Conservation (phyloP, 2,113 vertebrate genomes). For the Platanista minor region DNA sequence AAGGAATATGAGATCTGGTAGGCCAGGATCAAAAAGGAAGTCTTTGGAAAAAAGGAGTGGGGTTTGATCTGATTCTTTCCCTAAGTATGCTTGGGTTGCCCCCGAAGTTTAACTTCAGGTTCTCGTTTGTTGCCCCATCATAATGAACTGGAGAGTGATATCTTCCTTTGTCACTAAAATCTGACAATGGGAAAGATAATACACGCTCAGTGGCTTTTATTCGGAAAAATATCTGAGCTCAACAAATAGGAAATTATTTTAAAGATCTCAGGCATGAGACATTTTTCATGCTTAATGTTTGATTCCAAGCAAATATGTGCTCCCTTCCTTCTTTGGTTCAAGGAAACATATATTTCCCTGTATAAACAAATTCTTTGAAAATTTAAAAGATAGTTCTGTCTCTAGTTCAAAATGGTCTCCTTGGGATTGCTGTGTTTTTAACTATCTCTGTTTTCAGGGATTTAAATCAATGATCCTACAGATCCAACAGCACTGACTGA, state of each 20-base stretch:
- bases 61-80: not conserved
- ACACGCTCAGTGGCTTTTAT: not conserved
- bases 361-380: slow-evolving; percentile 48
- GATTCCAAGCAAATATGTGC: not conserved
- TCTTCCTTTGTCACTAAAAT: not conserved
- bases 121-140: not conserved
- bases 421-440: slow-evolving; percentile 38
- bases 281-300: slow-evolving; percentile 34
- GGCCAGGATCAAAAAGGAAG: not conserved
- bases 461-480: not conserved
- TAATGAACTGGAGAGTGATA: not conserved
- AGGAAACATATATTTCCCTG: not conserved
- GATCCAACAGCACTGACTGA: not conserved
- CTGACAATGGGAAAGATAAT: not conserved
- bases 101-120: not conserved
- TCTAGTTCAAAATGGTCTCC: slow-evolving; percentile 21
- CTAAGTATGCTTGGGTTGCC: not conserved
- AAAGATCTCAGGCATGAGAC: slow-evolving; percentile 3
- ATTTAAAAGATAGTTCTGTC: not conserved
- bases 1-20: not conserved
- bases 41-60: not conserved
- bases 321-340: slow-evolving; percentile 21
- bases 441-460: not conserved
- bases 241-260: slow-evolving; percentile 38
- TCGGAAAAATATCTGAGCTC: not conserved